Conservation (phyloP, 2,113 vertebrate species). For the Gopherus flavomarginatus region DNA sequence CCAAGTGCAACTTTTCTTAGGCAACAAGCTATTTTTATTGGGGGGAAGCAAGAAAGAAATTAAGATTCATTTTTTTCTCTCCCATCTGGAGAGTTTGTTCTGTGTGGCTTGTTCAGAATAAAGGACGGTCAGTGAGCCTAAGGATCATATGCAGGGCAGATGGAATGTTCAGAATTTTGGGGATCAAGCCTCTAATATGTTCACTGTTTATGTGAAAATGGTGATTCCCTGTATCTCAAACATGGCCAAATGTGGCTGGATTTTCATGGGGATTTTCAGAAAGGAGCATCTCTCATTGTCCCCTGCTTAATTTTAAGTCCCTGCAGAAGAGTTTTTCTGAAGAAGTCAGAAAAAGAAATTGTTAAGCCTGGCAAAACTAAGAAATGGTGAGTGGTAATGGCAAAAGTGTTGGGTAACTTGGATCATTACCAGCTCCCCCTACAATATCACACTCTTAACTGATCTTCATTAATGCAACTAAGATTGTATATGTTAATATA, state of each 20-base stretch:
- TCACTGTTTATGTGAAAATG: background rate
- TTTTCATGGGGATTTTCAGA: background rate
- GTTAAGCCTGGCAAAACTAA: background rate
- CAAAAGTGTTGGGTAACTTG: background rate
- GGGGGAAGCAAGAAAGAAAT: background rate
- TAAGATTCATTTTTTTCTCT: background rate
- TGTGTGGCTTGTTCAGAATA: background rate
- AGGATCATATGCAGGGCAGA: background rate
- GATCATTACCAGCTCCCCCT: background rate
- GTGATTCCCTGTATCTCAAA: background rate
- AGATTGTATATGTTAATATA: background rate
- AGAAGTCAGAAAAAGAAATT: background rate
- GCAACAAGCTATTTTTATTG: too few relatives aligned
- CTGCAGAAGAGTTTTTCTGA: background rate
- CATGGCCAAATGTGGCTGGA: background rate
- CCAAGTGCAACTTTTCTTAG: too few relatives aligned
- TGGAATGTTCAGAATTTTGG: background rate
- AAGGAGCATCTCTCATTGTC: accelerated
- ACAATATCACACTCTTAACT: background rate
- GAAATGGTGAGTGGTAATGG: background rate
- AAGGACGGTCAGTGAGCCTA: background rate
- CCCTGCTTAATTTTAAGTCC: background rate
- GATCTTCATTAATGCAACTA: background rate
- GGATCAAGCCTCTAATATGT: background rate
- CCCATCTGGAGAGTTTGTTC: background rate